Base-by-base conservation (phyloP, 2,888 invertebrate genomes). In the Chesias legatella region DNA sequence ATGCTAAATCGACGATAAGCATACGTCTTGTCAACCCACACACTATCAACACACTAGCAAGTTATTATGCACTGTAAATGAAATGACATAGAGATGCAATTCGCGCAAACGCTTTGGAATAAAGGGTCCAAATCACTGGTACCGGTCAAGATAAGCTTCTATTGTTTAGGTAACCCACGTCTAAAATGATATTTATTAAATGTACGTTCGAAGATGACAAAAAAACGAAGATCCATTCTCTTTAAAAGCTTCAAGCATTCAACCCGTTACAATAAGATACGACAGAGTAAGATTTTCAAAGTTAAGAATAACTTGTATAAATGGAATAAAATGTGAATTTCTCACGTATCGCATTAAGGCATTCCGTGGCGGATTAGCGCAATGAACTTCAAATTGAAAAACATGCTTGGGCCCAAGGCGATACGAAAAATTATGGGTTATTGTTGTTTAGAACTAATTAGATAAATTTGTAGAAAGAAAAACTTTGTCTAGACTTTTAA, bases 1-100 rank as follows among this genome's bases (percentile, higher is more conserved):
- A 84, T 79, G 78, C 78, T 81, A 79, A 82, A 81, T 77, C 71
- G 67, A 70, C 76, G 80, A 85, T 85, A 85, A 84, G 79, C 79
- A 75, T 82, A 78, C 67, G 67, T 79, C 83, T 80, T 82, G 75
- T 78, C 84, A 73, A 67, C 85, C 85, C 84, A 85, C 84, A 79
- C 79, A 35, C 11, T 29, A 32, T 11, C 24, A 34, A 25, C 33
- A 42, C 20, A 43, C 39, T 26, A 31, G 31, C 7, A 39, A 28
- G 21, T 37, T 10, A 23, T 28, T 23, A 30, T 63, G 53, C 53
- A 56, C 65, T 67, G 59, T 70, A 72, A 59, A 43, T 4, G 10
- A 13, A 51, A 48, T 32, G 53, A 7, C 7, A 31, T 67, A 69
- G 56, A 63, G 61, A 43, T 53, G 53, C 48, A 22, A 56, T 60